Conservation (phyloP, 2,113 vertebrate species). For the Uria lomvia region DNA sequence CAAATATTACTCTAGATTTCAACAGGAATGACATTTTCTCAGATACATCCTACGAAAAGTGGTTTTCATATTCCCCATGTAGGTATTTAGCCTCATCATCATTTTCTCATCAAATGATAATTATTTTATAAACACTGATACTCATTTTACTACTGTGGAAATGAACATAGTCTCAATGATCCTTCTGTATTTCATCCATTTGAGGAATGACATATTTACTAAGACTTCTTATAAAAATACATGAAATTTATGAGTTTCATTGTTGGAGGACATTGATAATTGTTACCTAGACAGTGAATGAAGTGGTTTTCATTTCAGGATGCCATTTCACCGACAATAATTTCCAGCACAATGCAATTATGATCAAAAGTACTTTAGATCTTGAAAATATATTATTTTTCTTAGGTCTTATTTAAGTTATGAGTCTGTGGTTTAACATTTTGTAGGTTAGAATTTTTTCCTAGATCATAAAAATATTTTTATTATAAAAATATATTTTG, state of each 20-base stretch:
- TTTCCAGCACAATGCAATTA: background rate
- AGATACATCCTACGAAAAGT: background rate
- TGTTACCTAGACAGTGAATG: background rate
- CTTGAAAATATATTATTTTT: background rate
- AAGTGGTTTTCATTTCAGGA: background rate
- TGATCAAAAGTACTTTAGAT: background rate
- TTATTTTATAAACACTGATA: background rate
- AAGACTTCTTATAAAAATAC: background rate
- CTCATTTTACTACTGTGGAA: background rate
- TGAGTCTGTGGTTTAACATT: background rate
- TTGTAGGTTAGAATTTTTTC: background rate
- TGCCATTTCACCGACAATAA: background rate
- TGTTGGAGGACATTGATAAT: background rate
- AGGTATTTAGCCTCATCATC: background rate
- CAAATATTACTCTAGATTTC: background rate
- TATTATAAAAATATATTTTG: background rate
- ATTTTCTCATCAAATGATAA: background rate
- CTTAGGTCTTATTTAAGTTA: background rate
- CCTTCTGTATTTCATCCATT: background rate
- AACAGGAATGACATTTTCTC: background rate
- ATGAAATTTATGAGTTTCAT: background rate
- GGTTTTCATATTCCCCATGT: background rate
- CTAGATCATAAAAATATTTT: background rate
- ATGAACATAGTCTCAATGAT: background rate
- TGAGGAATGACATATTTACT: background rate